Evolutionary conservation across 1,140 invertebrate species (phyloP), one percentile per base, ranked within the genome.

Genomic region (Andricus grossulariae): DNA sequence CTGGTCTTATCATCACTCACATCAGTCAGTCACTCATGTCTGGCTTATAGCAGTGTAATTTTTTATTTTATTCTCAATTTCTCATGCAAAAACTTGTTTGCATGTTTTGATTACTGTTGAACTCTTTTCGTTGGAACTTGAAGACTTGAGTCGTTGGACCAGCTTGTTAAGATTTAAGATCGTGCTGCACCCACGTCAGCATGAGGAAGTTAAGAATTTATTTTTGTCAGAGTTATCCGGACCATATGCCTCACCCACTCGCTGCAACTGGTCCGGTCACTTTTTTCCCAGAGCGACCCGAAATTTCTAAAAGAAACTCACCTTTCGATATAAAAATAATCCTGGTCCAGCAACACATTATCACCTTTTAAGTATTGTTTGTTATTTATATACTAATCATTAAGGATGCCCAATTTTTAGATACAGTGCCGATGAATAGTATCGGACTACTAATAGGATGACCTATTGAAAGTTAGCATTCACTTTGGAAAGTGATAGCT

Each of bases 191-290:
- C 71, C 81, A 80, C 75, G 83, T 80, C 50, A 32, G 72, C 39
- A 79, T 77, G 81, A 80, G 83, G 83, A 85, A 84, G 79, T 76
- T 8, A 21, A 73, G 77, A 76, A 85, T 84, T 84, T 85, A 85
- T 85, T 85, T 85, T 85, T 79, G 80, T 75, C 83, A 57, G 51
- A 75, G 66, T 72, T 78, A 73, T 79, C 73, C 77, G 74, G 66
- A 49, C 75, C 71, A 66, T 79, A 76, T 75, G 71, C 51, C 78
- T 80, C 83, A 52, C 70, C 74, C 73, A 70, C 57, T 71, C 81
- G 49, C 72, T 73, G 71, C 60, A 54, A 66, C 60, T 78, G 77
- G 57, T 77, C 55, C 71, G 76, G 54, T 52, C 71, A 19, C 52
- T 49, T 15, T 73, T 71, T 55, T 54, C 32, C n/a, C 25, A 12